phyloP scores from a whole-genome alignment of 2,888 invertebrate species.

The Cheilosia vulpina region DNA sequence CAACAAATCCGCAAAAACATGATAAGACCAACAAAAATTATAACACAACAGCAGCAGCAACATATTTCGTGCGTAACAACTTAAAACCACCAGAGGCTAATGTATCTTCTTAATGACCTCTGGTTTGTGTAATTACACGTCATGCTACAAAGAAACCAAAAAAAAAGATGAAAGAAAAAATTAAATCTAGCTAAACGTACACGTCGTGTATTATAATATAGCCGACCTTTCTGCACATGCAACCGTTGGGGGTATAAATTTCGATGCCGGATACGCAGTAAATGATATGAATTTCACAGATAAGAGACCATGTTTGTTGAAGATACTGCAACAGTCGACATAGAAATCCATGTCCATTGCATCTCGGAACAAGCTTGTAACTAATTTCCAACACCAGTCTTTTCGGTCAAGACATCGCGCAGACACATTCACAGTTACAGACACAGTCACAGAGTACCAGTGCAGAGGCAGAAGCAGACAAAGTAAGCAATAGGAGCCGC shows the following conservation, averaged over 20 bases:
- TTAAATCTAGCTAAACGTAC: neutral
- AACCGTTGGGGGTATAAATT: conserved; percentile 12
- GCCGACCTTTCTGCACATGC: neutral
- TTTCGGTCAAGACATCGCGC: neutral
- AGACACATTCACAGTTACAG: neutral
- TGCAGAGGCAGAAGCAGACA: neutral
- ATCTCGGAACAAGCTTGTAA: conserved; percentile 51
- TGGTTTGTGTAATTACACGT: conserved; percentile 51
- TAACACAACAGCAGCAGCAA: conserved; percentile 25
- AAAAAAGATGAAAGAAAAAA: neutral
- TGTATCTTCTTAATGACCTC: conserved; percentile 68
- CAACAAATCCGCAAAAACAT: conserved; percentile 20
- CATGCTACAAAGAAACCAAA: conserved; percentile 22
- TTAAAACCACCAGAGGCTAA: conserved; percentile 67
- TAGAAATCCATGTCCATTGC: conserved; percentile 49
- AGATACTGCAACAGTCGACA: conserved; percentile 40
- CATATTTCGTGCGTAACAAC: conserved; percentile 55
- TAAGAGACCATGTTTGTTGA: conserved; percentile 57
- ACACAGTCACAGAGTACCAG: no score
- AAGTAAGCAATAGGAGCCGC: neutral
- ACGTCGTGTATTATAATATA: conserved; percentile 12
- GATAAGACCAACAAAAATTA: conserved; percentile 25
- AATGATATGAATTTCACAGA: conserved; percentile 62
- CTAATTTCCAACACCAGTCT: conserved; percentile 67
- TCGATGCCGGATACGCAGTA: conserved; percentile 42